phyloP scores from a whole-genome alignment of 2,888 invertebrate species.

The Pherbina coryleti region DNA sequence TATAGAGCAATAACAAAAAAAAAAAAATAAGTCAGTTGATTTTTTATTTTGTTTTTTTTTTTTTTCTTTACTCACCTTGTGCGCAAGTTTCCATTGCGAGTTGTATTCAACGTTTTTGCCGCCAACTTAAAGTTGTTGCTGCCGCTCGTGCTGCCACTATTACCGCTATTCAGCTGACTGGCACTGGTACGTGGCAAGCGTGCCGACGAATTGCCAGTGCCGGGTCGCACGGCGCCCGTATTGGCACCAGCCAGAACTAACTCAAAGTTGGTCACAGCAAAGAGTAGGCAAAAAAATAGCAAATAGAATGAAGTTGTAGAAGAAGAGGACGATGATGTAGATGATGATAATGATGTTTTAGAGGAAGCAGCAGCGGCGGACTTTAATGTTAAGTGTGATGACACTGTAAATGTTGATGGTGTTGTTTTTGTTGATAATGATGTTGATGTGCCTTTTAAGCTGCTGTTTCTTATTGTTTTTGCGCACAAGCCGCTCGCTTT shows the following conservation, averaged over 20 bases:
- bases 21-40: background rate
- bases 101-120: conserved; percentile 65
- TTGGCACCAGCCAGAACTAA: conserved; percentile 50
- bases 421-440: conserved; percentile 28
- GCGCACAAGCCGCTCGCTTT: conserved; percentile 43
- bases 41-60: background rate
- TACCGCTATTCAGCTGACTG: conserved; percentile 69
- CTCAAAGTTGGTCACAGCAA: background rate
- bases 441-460: conserved; percentile 30
- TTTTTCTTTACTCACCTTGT: conserved; percentile 63
- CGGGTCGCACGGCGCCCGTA: conserved; percentile 61
- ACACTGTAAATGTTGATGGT: background rate
- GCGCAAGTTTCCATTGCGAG: conserved; percentile 68
- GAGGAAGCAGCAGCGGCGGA: conserved; percentile 26
- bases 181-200: conserved; percentile 75
- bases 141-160: conserved; percentile 47
- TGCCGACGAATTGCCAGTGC: conserved; percentile 69
- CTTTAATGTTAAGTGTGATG: background rate
- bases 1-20: conserved; percentile 9
- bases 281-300: conserved; percentile 54
- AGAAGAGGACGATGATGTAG: conserved; percentile 43
- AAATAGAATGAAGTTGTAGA: conserved; percentile 42
- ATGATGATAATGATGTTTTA: conserved; percentile 46
- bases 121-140: conserved; percentile 62
- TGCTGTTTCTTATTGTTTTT: conserved; percentile 42